Evolutionary conservation across 2,797 vertebrate genomes (phyloP).

Genomic region (Poeciliopsis presidionis): DNA sequence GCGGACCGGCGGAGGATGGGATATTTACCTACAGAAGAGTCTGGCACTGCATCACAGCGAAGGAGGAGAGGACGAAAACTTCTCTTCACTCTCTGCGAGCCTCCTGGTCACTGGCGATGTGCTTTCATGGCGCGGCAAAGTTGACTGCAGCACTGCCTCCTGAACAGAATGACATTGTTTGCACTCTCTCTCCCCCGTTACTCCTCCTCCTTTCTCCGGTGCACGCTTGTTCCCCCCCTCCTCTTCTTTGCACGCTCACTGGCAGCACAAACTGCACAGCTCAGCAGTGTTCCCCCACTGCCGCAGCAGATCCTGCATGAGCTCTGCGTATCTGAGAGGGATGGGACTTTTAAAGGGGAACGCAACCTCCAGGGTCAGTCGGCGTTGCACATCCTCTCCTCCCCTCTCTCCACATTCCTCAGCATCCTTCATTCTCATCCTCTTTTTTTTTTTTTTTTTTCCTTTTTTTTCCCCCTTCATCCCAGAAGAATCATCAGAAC

Average conservation of each 20-base stretch:
- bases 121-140: constrained; percentile 81
- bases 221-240: constrained; percentile 67
- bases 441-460: background rate
- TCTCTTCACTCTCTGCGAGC: constrained; percentile 78
- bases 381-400: constrained; percentile 71
- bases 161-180: constrained; percentile 91
- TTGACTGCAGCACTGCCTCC: constrained; percentile 90
- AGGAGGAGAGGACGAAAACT: constrained; percentile 73
- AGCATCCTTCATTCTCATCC: constrained; percentile 38
- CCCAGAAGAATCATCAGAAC: constrained; percentile 44
- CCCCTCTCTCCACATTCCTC: constrained; percentile 50
- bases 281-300: constrained; percentile 88
- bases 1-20: constrained; percentile 39
- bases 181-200: constrained; percentile 72
- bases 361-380: constrained; percentile 84
- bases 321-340: constrained; percentile 88
- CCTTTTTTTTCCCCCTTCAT: constrained; percentile 3
- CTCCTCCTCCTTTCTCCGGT: constrained; percentile 61
- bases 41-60: constrained; percentile 20
- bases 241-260: constrained; percentile 79
- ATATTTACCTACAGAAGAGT: constrained; percentile 59
- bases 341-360: constrained; percentile 91
- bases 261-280: constrained; percentile 89
- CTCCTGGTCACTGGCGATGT: constrained; percentile 72
- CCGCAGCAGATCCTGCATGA: constrained; percentile 86